Conservation (phyloP, 1,140 invertebrate species). For the Scaptomyza graminum region DNA sequence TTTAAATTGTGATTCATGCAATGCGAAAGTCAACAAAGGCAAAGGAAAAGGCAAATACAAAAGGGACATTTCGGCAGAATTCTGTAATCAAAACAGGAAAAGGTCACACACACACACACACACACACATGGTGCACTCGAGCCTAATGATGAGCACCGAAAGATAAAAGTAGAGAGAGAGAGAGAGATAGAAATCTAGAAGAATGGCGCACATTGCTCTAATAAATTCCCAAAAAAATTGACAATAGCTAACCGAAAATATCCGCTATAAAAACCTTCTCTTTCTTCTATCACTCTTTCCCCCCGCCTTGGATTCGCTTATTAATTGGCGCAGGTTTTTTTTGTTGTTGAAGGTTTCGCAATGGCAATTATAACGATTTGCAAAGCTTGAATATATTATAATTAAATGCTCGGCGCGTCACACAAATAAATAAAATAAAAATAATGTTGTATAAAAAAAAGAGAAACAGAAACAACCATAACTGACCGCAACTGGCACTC, state of each 20-base stretch:
- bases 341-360: slow-evolving; percentile 13
- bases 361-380: slow-evolving; percentile 68
- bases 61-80: slow-evolving; percentile 32
- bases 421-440: not conserved
- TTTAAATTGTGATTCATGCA: slow-evolving; percentile 69
- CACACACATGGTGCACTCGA: slow-evolving; percentile 29
- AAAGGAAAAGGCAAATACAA: slow-evolving; percentile 9
- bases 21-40: slow-evolving; percentile 12
- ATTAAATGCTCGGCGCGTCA: slow-evolving; percentile 72
- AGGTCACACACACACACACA: slow-evolving; percentile 43
- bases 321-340: slow-evolving; percentile 14
- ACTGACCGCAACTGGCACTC: slow-evolving; percentile 7
- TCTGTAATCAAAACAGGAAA: slow-evolving; percentile 62
- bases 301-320: not conserved
- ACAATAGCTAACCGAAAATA: slow-evolving; percentile 17
- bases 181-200: slow-evolving; percentile 3
- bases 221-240: slow-evolving; percentile 33
- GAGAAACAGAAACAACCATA: slow-evolving; percentile 3
- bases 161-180: not conserved
- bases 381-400: slow-evolving; percentile 52
- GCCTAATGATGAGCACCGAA: slow-evolving; percentile 47
- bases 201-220: slow-evolving; percentile 43
- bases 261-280: not conserved
- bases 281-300: not conserved
- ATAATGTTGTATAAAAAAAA: not conserved